These are phyloP conservation scores for Phasia obesa DNA, from an alignment of 2,888 invertebrate species.

Conservation along the genomic window DNA sequence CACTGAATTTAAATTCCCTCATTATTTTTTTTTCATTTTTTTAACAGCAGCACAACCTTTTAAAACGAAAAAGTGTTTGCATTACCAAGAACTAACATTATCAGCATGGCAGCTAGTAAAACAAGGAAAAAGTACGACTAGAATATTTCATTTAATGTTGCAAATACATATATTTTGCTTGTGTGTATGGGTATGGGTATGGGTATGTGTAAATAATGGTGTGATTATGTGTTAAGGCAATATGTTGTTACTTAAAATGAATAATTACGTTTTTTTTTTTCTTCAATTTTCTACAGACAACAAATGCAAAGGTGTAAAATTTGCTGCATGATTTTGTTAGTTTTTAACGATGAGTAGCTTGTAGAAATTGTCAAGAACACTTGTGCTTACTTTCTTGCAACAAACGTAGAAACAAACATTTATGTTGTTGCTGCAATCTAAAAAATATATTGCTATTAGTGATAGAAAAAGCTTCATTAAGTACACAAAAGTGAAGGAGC, in stretches of 20 bases:
- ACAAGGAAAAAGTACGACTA: slow-evolving; percentile 6
- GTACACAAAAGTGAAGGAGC: slow-evolving; percentile 38
- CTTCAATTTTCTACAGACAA: slow-evolving; percentile 28
- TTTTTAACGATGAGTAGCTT: slow-evolving; percentile 49
- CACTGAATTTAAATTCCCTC: slow-evolving; percentile 73
- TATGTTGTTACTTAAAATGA: slow-evolving; percentile 66
- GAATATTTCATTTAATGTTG: slow-evolving; percentile 30
- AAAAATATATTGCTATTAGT: slow-evolving; percentile 31
- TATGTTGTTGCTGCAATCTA: not conserved
- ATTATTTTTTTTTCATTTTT: slow-evolving; percentile 57
- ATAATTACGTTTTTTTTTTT: slow-evolving; percentile 58
- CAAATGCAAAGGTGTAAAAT: slow-evolving; percentile 34
- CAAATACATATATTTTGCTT: slow-evolving; percentile 9
- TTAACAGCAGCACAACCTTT: not conserved
- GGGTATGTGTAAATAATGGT: slow-evolving; percentile 34
- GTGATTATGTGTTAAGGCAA: slow-evolving; percentile 65
- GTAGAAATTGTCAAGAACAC: slow-evolving; percentile 62
- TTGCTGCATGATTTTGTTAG: slow-evolving; percentile 28
- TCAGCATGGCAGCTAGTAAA: not conserved
- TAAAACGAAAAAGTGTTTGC: not conserved
- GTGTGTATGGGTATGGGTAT: not conserved
- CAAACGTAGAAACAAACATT: not conserved
- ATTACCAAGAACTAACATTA: not conserved
- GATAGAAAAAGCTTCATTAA: slow-evolving; percentile 49
- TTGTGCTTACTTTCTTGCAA: slow-evolving; percentile 52